Percentiles rank a stretch among this genome's conserved stretches.
Conservation (phyloP, 2,797 vertebrate genomes). For the Channallabes apus region DNA sequence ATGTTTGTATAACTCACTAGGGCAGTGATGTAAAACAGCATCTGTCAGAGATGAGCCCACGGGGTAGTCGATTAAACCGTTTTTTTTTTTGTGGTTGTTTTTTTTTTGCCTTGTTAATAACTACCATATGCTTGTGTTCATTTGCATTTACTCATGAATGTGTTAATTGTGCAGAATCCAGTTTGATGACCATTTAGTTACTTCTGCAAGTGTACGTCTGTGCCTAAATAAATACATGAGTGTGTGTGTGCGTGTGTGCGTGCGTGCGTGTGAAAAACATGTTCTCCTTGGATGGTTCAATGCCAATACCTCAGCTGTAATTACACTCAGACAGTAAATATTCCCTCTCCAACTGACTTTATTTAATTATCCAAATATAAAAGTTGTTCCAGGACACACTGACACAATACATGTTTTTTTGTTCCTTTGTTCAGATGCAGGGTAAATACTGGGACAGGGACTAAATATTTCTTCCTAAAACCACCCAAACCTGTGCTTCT, state of each 20-base stretch:
- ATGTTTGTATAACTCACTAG: conserved; percentile 2
- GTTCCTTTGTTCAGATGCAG: not conserved
- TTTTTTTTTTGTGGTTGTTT: not conserved
- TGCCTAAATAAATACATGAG: not conserved
- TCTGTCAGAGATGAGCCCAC: not conserved
- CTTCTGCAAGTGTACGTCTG: not conserved
- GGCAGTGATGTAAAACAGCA: conserved; percentile 2
- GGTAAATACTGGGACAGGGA: not conserved
- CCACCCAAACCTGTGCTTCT: not conserved
- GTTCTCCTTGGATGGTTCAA: conserved; percentile 17
- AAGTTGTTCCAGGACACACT: not conserved
- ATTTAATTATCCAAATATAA: conserved; percentile 25
- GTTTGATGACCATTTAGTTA: not conserved
- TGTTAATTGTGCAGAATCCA: not conserved
- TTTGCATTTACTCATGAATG: not conserved
- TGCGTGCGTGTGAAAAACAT: conserved; percentile 18
- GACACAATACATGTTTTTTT: not conserved
- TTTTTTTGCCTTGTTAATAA: not conserved
- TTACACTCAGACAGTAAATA: conserved; percentile 24
- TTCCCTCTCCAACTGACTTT: conserved; percentile 5
- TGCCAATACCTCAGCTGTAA: conserved; percentile 14
- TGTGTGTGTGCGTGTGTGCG: not conserved
- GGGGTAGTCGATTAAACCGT: conserved; percentile 7
- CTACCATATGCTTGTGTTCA: not conserved
- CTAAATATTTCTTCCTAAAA: not conserved